phyloP scores from a whole-genome alignment of 2,113 vertebrate genomes.

The Sylvietta virens region DNA sequence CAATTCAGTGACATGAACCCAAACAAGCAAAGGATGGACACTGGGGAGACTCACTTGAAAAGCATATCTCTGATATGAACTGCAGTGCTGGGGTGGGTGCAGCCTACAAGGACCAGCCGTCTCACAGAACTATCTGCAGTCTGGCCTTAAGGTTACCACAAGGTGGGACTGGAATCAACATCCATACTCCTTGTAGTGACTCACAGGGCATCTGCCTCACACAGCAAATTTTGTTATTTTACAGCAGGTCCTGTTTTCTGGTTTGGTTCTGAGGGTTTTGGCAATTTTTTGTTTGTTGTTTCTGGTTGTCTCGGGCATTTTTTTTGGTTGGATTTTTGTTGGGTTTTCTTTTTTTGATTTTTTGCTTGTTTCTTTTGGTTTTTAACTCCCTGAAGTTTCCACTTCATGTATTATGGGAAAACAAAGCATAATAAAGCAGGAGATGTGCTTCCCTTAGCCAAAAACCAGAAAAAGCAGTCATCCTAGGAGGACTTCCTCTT shows the following conservation, averaged over 20 bases:
- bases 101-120: rapidly evolving
- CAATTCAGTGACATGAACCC: background rate
- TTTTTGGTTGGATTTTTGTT: background rate
- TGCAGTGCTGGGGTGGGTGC: too few species aligned
- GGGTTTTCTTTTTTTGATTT: background rate
- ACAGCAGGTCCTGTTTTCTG: background rate
- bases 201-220: background rate
- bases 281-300: background rate
- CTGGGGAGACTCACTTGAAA: rapidly evolving
- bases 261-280: background rate
- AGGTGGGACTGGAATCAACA: background rate
- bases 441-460: background rate
- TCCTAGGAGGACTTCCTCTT: background rate
- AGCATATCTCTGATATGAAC: background rate
- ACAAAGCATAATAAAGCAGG: background rate
- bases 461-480: background rate
- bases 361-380: background rate
- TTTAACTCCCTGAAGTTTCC: background rate
- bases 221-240: background rate
- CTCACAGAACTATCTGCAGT: rapidly evolving
- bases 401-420: rapidly evolving
- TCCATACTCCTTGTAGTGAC: rapidly evolving
- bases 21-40: background rate
- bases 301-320: background rate
- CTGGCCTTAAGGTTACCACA: background rate